phyloP scores from a whole-genome alignment of 2,888 invertebrate species.

The Bruchidius siliquastri region DNA sequence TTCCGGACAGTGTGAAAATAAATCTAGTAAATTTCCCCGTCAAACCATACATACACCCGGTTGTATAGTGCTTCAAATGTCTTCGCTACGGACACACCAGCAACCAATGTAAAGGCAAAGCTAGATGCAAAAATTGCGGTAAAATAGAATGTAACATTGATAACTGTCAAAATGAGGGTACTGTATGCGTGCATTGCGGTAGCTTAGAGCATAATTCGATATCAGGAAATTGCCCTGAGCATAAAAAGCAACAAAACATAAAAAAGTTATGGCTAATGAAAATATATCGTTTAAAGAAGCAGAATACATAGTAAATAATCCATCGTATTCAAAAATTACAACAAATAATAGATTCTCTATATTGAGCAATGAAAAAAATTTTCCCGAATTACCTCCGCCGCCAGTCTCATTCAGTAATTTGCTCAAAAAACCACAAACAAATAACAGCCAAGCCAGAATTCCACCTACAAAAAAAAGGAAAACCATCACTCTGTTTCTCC shows the following conservation, averaged over 20 bases:
- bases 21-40: no score
- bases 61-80: no score
- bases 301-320: not conserved
- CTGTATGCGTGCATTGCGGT: not conserved
- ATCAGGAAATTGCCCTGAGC: not conserved
- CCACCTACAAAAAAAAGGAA: not conserved
- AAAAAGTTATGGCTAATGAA: not conserved
- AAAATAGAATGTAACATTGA: not conserved
- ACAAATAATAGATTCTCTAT: not conserved
- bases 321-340: not conserved
- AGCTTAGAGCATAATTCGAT: not conserved
- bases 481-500: not conserved
- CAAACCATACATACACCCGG: no score
- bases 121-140: not conserved
- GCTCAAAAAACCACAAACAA: not conserved
- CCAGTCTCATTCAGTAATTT: not conserved
- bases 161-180: not conserved
- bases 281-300: not conserved
- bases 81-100: not conserved
- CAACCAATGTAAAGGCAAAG: slow-evolving; percentile 4
- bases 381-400: no score
- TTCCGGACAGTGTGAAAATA: no score
- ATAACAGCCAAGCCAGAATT: not conserved
- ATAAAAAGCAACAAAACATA: not conserved
- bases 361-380: not conserved